phyloP scores from a whole-genome alignment of 2,797 vertebrate genomes.

The Falco cherrug region DNA sequence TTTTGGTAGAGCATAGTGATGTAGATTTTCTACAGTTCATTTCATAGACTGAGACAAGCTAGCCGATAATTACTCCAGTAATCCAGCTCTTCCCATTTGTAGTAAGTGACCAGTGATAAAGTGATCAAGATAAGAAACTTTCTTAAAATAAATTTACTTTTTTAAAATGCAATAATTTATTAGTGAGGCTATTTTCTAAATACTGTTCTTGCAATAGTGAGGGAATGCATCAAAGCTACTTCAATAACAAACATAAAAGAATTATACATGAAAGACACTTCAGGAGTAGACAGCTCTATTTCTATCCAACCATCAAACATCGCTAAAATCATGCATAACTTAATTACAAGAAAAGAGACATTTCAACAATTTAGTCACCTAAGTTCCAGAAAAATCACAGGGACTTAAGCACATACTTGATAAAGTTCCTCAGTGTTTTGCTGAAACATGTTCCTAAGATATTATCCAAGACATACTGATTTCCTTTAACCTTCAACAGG shows the following conservation, averaged over 20 bases:
- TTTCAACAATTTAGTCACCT: neutral
- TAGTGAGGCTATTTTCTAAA: neutral
- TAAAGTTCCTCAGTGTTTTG: neutral
- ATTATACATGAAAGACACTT: neutral
- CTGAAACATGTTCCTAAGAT: neutral
- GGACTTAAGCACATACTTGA: neutral
- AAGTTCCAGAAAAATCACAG: accelerated
- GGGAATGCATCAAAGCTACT: neutral
- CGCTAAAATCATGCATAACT: neutral
- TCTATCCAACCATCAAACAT: neutral
- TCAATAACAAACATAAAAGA: neutral
- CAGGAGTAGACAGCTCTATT: neutral
- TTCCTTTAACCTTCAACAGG: neutral
- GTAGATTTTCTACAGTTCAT: neutral
- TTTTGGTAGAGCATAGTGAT: neutral
- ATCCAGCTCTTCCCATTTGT: neutral
- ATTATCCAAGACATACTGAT: neutral
- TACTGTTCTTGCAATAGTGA: neutral
- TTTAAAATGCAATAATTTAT: neutral
- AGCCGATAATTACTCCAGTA: neutral
- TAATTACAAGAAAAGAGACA: neutral
- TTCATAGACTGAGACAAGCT: neutral
- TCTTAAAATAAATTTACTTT: neutral
- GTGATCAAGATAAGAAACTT: neutral
- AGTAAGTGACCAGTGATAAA: neutral